Conservation (phyloP, 2,113 vertebrate species). For the Nerophis ophidion region DNA sequence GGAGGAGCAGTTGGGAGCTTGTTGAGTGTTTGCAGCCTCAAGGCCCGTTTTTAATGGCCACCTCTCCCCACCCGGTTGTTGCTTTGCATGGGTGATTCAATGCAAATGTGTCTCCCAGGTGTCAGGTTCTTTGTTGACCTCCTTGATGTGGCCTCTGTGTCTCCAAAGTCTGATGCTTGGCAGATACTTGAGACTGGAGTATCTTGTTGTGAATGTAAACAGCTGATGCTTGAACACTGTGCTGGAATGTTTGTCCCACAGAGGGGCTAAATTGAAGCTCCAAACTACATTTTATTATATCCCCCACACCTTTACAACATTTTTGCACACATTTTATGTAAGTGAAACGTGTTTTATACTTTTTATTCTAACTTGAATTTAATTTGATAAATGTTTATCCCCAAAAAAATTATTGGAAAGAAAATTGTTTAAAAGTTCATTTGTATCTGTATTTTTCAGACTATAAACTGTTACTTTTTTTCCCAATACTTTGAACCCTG, state of each 20-base stretch:
- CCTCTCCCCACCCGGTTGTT: conserved; percentile 18
- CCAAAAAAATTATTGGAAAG: too few relatives aligned
- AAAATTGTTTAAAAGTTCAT: too few relatives aligned
- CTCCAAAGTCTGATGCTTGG: conserved; percentile 62
- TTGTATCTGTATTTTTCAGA: too few relatives aligned
- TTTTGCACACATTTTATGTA: too few relatives aligned
- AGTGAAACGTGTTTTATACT: too few relatives aligned
- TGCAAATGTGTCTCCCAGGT: conserved; percentile 68
- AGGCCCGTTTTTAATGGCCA: conserved; percentile 41
- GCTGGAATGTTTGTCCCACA: conserved; percentile 56
- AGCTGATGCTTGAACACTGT: conserved; percentile 53
- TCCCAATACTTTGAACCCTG: too few relatives aligned
- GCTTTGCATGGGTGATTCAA: conserved; percentile 65
- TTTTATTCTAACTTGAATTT: too few relatives aligned
- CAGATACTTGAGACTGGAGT: conserved; percentile 65
- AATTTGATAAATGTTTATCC: too few relatives aligned
- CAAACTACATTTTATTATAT: too few relatives aligned
- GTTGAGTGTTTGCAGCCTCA: conserved; percentile 52
- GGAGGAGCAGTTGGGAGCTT: conserved; percentile 44
- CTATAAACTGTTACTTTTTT: too few relatives aligned
- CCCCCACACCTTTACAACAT: too few relatives aligned
- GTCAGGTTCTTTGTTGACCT: conserved; percentile 67
- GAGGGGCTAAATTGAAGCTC: not conserved
- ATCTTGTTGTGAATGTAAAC: conserved; percentile 66
- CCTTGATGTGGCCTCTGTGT: conserved; percentile 65